phyloP scores from a whole-genome alignment of 2,888 invertebrate genomes.

The Perdita meconis region DNA sequence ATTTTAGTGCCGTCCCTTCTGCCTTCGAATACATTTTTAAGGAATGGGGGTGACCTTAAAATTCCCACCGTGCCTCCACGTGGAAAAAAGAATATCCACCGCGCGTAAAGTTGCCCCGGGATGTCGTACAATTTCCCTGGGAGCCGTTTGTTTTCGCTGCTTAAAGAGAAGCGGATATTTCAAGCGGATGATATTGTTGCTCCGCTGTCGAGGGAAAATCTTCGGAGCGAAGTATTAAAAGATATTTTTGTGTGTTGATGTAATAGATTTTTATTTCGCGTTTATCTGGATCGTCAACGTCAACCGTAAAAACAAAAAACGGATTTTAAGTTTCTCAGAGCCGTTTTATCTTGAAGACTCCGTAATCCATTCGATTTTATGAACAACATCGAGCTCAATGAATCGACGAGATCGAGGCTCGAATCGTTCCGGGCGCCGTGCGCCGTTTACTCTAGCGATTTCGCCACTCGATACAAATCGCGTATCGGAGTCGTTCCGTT shows the following conservation, averaged over 20 bases:
- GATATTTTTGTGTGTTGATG: neutral
- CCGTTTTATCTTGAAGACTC: constrained; percentile 5
- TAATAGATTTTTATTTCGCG: constrained; percentile 2
- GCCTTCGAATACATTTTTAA: constrained; percentile 46
- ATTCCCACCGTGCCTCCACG: constrained; percentile 24
- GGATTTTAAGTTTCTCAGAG: neutral
- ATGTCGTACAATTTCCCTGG: constrained; percentile 21
- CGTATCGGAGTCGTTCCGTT: constrained; percentile 33
- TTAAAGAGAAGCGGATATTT: constrained; percentile 17
- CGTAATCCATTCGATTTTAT: constrained; percentile 10
- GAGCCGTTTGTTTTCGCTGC: constrained; percentile 28
- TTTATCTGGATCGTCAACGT: constrained; percentile 16
- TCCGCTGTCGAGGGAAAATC: constrained; percentile 3
- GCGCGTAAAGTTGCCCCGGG: constrained; percentile 13
- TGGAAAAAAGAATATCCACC: constrained; percentile 12
- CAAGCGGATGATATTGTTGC: constrained; percentile 2
- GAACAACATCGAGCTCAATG: constrained; percentile 26
- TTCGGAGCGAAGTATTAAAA: constrained; percentile 12
- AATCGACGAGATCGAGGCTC: constrained; percentile 18
- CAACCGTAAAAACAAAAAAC: neutral
- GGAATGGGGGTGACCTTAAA: constrained; percentile 50
- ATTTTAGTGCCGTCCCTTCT: constrained; percentile 30
- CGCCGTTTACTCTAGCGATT: constrained; percentile 19
- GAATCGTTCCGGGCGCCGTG: constrained; percentile 14
- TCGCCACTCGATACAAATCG: constrained; percentile 55